A percentile compares a stretch with the other conserved stretches of the same genome.
Evolutionary conservation across 2,888 invertebrate species (phyloP).

Genomic region (Leistus spinibarbis): DNA sequence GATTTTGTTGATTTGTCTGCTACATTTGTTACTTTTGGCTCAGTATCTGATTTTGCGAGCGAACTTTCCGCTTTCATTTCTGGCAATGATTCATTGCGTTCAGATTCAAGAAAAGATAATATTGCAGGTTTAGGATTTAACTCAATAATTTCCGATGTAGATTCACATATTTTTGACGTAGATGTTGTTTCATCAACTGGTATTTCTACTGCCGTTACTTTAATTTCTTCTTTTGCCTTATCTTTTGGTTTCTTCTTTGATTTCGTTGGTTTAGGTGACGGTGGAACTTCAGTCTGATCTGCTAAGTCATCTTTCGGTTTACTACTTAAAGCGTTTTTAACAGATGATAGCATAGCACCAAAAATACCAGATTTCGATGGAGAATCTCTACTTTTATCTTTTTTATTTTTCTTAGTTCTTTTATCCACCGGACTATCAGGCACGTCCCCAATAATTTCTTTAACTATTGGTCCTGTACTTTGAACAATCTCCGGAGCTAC

Average conservation of each 20-base stretch:
- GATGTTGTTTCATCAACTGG: slow-evolving; percentile 21
- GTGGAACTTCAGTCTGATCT: slow-evolving; percentile 14
- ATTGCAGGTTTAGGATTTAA: slow-evolving; percentile 39
- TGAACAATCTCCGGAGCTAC: too few species aligned
- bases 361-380: slow-evolving; percentile 45
- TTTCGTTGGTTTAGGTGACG: slow-evolving; percentile 24
- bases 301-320: slow-evolving; percentile 16
- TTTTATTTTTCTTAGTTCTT: slow-evolving; percentile 30
- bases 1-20: slow-evolving; percentile 4
- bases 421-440: neutral
- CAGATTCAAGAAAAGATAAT: slow-evolving; percentile 15
- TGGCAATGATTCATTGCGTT: slow-evolving; percentile 14
- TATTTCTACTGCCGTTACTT: slow-evolving; percentile 20
- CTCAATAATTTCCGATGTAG: slow-evolving; percentile 46
- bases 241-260: slow-evolving; percentile 43
- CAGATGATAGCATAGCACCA: slow-evolving; percentile 46
- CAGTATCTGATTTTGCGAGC: slow-evolving; percentile 19
- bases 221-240: slow-evolving; percentile 39
- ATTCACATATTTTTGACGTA: slow-evolving; percentile 18
- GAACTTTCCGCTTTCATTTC: neutral
- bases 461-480: too few species aligned
- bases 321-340: slow-evolving; percentile 47
- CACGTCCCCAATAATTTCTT: slow-evolving; percentile 30
- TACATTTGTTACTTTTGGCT: slow-evolving; percentile 6
- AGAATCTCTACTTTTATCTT: slow-evolving; percentile 25